Evolutionary conservation across 2,888 invertebrate genomes (phyloP).

Genomic region (Polymixis lichenea): DNA sequence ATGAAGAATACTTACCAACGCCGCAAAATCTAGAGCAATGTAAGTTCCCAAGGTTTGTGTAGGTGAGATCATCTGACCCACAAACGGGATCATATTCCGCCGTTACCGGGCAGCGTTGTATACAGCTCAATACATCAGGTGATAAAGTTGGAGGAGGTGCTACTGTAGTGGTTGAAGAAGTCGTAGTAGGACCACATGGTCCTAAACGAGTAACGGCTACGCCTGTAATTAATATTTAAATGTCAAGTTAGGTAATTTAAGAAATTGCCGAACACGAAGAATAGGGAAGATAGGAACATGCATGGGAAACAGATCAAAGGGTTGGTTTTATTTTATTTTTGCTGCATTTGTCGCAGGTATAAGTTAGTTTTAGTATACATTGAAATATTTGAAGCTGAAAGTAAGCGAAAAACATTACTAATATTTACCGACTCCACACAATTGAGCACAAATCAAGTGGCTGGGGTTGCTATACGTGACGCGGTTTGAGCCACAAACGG

Average conservation of each 20-base stretch:
- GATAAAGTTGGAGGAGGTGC: conserved; percentile 14
- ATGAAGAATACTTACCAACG: conserved; percentile 75
- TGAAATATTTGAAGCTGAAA: not conserved
- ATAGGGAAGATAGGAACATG: not conserved
- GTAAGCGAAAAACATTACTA: not conserved
- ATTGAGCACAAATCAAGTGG: conserved; percentile 79
- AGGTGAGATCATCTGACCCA: conserved; percentile 80
- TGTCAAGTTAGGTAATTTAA: not conserved
- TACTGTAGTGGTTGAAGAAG: conserved; percentile 29
- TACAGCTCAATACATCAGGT: conserved; percentile 60
- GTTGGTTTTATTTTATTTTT: not conserved
- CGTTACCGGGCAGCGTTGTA: conserved; percentile 76
- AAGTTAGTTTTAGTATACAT: not conserved
- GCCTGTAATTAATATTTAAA: conserved; percentile 38
- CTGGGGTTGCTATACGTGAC: conserved; percentile 81
- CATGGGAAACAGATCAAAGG: not conserved
- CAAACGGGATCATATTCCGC: conserved; percentile 86
- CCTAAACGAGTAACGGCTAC: conserved; percentile 22
- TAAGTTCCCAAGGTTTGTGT: conserved; percentile 78
- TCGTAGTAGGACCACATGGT: conserved; percentile 26
- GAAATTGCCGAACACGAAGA: not conserved
- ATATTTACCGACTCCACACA: conserved; percentile 81
- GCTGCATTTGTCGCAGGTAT: too few relatives aligned
- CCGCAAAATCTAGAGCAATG: conserved; percentile 83
- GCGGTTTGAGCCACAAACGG: conserved; percentile 84